These are phyloP conservation scores for Diadegma fenestrale DNA, from an alignment of 2,888 invertebrate species.

Conservation along the genomic window DNA sequence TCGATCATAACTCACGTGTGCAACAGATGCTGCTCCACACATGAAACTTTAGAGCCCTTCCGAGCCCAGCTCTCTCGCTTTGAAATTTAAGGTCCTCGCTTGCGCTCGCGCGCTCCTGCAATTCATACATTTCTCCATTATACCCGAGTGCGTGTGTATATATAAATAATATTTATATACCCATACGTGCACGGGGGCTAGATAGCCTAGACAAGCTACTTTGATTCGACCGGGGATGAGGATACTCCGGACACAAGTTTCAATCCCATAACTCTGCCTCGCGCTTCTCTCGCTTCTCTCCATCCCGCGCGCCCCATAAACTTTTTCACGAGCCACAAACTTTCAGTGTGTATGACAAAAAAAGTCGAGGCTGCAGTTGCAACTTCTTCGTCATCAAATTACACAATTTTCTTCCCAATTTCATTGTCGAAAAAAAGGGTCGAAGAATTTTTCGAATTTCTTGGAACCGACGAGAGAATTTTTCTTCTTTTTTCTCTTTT, in stretches of 20 bases:
- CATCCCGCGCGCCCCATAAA: not conserved
- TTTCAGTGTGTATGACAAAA: not conserved
- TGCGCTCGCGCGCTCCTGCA: too few relatives aligned
- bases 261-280: slow-evolving; percentile 29
- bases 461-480: too few relatives aligned
- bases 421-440: too few relatives aligned
- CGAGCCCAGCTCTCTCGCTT: slow-evolving; percentile 58
- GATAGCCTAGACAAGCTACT: slow-evolving; percentile 16
- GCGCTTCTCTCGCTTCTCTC: not conserved
- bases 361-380: not conserved
- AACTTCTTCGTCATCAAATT: not conserved
- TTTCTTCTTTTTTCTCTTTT: too few relatives aligned
- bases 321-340: not conserved
- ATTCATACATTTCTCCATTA: too few relatives aligned
- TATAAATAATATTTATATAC: not conserved
- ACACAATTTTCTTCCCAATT: not conserved
- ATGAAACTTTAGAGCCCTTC: slow-evolving; percentile 67
- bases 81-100: slow-evolving; percentile 65
- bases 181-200: not conserved
- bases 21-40: slow-evolving; percentile 78
- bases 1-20: slow-evolving; percentile 76
- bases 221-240: slow-evolving; percentile 43
- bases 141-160: not conserved
- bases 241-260: slow-evolving; percentile 20
- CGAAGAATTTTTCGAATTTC: too few relatives aligned